Conservation (phyloP, 2,888 invertebrate species). For the Pristionchus fissidentatus region DNA sequence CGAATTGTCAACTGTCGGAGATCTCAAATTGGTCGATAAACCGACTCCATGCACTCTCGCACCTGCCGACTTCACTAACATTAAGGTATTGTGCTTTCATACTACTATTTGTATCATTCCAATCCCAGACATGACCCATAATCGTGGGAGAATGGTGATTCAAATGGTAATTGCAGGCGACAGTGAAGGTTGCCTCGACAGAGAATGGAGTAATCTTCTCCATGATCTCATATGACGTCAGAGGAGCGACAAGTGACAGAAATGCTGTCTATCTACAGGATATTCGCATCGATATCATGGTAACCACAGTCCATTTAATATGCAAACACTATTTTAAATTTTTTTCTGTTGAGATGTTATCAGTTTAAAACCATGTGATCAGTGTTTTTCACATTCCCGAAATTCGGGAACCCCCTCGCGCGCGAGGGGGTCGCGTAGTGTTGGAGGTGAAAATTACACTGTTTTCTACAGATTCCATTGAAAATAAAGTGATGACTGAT, state of each 20-base stretch:
- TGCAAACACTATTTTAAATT: too few species aligned
- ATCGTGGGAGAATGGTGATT: too few species aligned
- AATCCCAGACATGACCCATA: background rate
- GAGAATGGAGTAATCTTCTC: constrained; percentile 99
- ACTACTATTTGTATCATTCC: background rate
- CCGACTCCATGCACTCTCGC: constrained; percentile 95
- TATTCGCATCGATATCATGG: constrained; percentile 90
- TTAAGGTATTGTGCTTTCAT: constrained; percentile 84
- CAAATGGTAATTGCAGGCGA: constrained; percentile 70
- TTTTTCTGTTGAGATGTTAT: too few species aligned
- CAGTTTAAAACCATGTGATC: too few species aligned
- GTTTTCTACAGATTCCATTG: too few species aligned
- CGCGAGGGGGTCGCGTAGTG: background rate
- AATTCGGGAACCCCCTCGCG: too few species aligned
- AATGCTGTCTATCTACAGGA: constrained; percentile 98
- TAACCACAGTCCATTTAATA: constrained; percentile 48
- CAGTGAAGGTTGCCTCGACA: constrained; percentile 88
- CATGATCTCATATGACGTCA: constrained; percentile 97
- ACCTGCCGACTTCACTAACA: constrained; percentile 96
- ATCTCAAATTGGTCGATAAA: constrained; percentile 96
- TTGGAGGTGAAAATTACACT: too few species aligned
- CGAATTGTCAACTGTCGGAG: constrained; percentile 91
- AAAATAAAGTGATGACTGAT: too few species aligned
- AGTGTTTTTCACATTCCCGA: too few species aligned
- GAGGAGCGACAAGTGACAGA: constrained; percentile 90